These are phyloP conservation scores for Helleia helle DNA, from an alignment of 2,888 invertebrate genomes.

Conservation along the genomic window DNA sequence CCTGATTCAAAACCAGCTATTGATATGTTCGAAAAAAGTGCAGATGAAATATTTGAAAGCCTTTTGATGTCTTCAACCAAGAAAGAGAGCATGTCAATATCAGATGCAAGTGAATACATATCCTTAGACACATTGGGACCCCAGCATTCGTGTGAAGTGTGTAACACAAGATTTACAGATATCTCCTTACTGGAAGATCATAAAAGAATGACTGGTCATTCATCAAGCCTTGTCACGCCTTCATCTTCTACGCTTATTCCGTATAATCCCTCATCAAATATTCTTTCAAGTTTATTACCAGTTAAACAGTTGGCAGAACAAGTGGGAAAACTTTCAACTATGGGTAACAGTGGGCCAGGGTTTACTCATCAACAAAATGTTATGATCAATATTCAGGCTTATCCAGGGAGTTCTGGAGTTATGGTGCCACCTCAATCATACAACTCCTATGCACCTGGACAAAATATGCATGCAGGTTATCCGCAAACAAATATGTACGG, in stretches of 20 bases:
- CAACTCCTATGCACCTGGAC: conserved; percentile 45
- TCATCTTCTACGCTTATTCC: conserved; percentile 46
- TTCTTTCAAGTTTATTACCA: conserved; percentile 55
- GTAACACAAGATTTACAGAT: conserved; percentile 75
- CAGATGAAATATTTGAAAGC: conserved; percentile 65
- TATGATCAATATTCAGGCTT: conserved; percentile 77
- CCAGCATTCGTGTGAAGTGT: conserved; percentile 74
- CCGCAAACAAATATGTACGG: conserved; percentile 54
- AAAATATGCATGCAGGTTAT: conserved; percentile 54
- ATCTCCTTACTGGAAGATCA: conserved; percentile 70
- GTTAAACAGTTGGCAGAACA: conserved; percentile 64
- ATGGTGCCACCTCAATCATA: conserved; percentile 64
- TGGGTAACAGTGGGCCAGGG: conserved; percentile 38
- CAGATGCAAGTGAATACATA: conserved; percentile 75
- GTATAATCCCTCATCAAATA: conserved; percentile 44
- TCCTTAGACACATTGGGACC: conserved; percentile 77
- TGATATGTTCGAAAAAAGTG: conserved; percentile 57
- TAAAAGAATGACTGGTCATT: conserved; percentile 70
- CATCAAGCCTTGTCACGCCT: conserved; percentile 47
- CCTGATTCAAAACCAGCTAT: conserved; percentile 58
- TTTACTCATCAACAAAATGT: conserved; percentile 78
- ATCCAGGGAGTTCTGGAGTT: conserved; percentile 67
- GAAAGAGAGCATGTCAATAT: conserved; percentile 46
- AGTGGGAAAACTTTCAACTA: conserved; percentile 56
- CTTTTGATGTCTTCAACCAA: conserved; percentile 51